These are phyloP conservation scores for Lepus timidus DNA, from an alignment of 2,113 vertebrate genomes.

Conservation along the genomic window DNA sequence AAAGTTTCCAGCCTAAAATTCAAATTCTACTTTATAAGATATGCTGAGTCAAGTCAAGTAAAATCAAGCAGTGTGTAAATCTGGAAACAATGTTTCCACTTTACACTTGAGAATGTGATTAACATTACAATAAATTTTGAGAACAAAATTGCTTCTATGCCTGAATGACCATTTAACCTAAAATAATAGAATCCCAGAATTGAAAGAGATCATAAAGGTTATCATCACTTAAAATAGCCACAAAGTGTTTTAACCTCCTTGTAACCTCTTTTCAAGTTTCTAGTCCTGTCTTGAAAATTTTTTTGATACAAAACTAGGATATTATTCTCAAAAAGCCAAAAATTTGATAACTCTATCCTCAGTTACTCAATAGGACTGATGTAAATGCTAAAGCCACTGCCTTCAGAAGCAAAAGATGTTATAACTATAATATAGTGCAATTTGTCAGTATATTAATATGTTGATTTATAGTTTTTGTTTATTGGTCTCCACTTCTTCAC, in stretches of 20 bases:
- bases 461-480: background rate
- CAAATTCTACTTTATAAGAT: slow-evolving; percentile 18
- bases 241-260: background rate
- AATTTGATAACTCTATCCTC: background rate
- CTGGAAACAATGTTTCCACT: slow-evolving; percentile 10
- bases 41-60: background rate
- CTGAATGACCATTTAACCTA: slow-evolving; percentile 46
- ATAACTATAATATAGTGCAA: background rate
- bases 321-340: background rate
- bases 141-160: slow-evolving; percentile 12
- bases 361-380: background rate
- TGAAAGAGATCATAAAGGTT: slow-evolving; percentile 44
- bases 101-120: slow-evolving; percentile 20
- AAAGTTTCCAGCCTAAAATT: background rate
- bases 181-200: slow-evolving; percentile 46
- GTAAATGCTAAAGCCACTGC: background rate
- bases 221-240: slow-evolving; percentile 23
- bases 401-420: background rate
- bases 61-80: slow-evolving; percentile 43
- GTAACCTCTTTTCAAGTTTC: background rate
- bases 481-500: background rate
- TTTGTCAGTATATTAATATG: background rate
- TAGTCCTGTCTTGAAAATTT: background rate
- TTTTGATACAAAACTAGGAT: background rate
- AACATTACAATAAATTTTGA: slow-evolving; percentile 40